Evolutionary conservation across 1,140 invertebrate species (phyloP), one percentile per base, ranked within the genome.

Genomic region (Limonius californicus): DNA sequence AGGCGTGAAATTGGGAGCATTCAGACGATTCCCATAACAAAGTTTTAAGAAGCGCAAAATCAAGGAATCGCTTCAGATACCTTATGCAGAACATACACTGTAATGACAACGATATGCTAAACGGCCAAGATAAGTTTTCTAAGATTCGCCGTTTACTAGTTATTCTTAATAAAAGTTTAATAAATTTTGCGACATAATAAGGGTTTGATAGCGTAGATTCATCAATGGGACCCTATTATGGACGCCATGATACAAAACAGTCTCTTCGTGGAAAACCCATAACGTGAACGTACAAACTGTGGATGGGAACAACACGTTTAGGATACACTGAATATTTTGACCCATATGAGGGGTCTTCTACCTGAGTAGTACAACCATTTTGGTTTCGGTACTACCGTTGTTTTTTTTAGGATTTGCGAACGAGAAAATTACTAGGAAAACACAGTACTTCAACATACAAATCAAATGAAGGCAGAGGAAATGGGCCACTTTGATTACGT

Each of bases 121-220:
- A 68, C 19, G 50, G 59, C 23, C 65, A 67, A 62, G 64, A 75
- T 57, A 74, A 68, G 62, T 72, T 70, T 69, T 45, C 63, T 35
- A 77, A 75, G 68, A 27, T 72, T 18, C n/a, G n/a, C n/a, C 71
- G 69, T 47, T 64, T 62, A n/a, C n/a, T n/a, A n/a, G n/a, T n/a
- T n/a, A n/a, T n/a, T n/a, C n/a, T n/a, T n/a, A n/a, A n/a, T n/a
- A n/a, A n/a, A n/a, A n/a, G n/a, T n/a, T n/a, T n/a, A n/a, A n/a
- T n/a, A n/a, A n/a, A n/a, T n/a, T n/a, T n/a, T n/a, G n/a, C n/a
- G n/a, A n/a, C n/a, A n/a, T n/a, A n/a, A n/a, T n/a, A n/a, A n/a
- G n/a, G n/a, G n/a, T n/a, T n/a, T n/a, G n/a, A n/a, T n/a, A n/a
- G n/a, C n/a, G n/a, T n/a, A n/a, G n/a, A n/a, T n/a, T n/a, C n/a